These are phyloP conservation scores for Hyaena hyaena DNA, from an alignment of 2,113 vertebrate species.

Conservation along the genomic window DNA sequence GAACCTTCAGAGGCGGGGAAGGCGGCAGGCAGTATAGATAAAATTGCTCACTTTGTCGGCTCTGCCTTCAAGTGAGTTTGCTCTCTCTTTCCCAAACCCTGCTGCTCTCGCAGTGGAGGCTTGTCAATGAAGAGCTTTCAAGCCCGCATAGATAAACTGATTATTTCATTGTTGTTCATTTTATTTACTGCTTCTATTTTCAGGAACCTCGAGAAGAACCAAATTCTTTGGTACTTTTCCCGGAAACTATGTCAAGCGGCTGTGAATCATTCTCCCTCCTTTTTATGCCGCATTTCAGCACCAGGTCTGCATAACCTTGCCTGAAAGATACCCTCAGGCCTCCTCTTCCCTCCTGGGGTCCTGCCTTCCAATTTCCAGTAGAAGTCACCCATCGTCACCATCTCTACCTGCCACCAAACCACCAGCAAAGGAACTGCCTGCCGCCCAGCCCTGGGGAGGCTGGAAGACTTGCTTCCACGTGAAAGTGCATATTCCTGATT, in stretches of 20 bases:
- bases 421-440: conserved; percentile 78
- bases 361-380: conserved; percentile 80
- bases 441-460: conserved; percentile 58
- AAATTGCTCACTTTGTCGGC: neutral
- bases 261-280: conserved; percentile 89
- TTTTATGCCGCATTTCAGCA: conserved; percentile 86
- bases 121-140: neutral
- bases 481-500: conserved; percentile 51
- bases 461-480: conserved; percentile 28
- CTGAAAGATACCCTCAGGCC: conserved; percentile 82
- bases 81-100: neutral
- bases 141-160: neutral
- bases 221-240: conserved; percentile 99
- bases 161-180: neutral
- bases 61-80: neutral
- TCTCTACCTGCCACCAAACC: conserved; percentile 78
- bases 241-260: conserved; percentile 99
- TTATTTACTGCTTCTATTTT: conserved; percentile 83
- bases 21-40: neutral
- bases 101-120: neutral
- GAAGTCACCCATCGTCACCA: conserved; percentile 78
- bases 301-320: conserved; percentile 86
- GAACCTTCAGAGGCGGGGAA: neutral
- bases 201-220: conserved; percentile 98
- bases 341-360: conserved; percentile 71